A percentile compares a stretch with the other conserved stretches of the same genome.
These are phyloP conservation scores for Anthrax anthrax DNA, from an alignment of 2,888 invertebrate genomes.

Conservation along the genomic window DNA sequence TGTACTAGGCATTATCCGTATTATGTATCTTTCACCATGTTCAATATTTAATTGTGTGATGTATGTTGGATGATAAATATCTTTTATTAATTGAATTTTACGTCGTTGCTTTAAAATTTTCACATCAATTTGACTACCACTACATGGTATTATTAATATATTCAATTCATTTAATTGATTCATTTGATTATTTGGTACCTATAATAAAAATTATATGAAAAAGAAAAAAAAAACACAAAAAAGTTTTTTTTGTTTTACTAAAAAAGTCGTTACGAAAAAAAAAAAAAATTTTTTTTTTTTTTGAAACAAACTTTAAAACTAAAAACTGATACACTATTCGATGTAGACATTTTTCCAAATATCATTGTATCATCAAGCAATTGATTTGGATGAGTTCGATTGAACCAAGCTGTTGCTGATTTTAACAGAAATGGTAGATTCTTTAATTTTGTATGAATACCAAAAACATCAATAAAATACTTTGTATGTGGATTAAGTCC, in stretches of 20 bases:
- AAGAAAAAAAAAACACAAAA: no score
- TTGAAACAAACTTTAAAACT: constrained; percentile 40
- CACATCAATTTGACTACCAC: constrained; percentile 37
- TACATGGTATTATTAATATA: constrained; percentile 42
- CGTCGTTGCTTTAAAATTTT: constrained; percentile 33
- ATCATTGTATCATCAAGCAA: constrained; percentile 37
- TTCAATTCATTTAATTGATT: constrained; percentile 19
- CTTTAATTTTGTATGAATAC: constrained; percentile 28
- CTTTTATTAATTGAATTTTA: constrained; percentile 25
- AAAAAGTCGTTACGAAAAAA: no score
- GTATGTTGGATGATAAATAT: constrained; percentile 37
- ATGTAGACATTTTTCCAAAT: constrained; percentile 37
- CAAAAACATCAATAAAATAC: constrained; percentile 30
- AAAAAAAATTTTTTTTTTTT: no score
- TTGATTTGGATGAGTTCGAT: constrained; percentile 29
- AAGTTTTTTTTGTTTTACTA: no score
- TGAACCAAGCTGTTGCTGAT: constrained; percentile 25
- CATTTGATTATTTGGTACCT: no score
- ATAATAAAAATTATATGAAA: no score
- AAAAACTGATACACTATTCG: constrained; percentile 40
- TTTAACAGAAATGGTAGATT: constrained; percentile 29
- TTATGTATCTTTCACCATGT: constrained; percentile 36
- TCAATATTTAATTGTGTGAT: constrained; percentile 28
- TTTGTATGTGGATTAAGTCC: constrained; percentile 25
- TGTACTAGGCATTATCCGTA: constrained; percentile 38